Evolutionary conservation across 2,113 vertebrate species (phyloP).

Genomic region (Picathartes gymnocephalus): DNA sequence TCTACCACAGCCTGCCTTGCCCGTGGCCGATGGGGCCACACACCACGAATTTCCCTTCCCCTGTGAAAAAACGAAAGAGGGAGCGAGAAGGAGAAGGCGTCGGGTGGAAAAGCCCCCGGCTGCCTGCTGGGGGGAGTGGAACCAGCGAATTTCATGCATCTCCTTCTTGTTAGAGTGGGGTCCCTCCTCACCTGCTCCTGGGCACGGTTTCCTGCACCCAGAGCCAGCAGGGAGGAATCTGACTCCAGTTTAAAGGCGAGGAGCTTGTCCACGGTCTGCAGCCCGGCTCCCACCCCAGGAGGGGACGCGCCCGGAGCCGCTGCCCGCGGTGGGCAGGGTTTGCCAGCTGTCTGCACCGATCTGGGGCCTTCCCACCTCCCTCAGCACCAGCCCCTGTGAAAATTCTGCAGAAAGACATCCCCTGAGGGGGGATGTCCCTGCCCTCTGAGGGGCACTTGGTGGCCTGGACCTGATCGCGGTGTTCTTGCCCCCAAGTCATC

Average conservation of each 20-base stretch:
- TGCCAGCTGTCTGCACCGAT: neutral
- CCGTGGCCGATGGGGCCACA: neutral
- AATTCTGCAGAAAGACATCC: neutral
- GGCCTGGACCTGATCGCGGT: neutral
- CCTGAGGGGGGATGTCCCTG: neutral
- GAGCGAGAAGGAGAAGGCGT: neutral
- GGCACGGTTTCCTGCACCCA: neutral
- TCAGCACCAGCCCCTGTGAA: neutral
- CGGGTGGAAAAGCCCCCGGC: neutral
- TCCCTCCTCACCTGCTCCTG: slow-evolving; percentile 58
- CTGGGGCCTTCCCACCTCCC: neutral
- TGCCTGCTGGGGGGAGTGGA: slow-evolving; percentile 58
- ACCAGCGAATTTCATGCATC: slow-evolving; percentile 57
- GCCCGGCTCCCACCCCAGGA: neutral
- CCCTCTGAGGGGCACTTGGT: accelerated
- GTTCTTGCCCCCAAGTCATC: neutral
- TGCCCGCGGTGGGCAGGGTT: neutral
- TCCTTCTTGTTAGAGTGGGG: slow-evolving; percentile 27
- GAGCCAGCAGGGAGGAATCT: slow-evolving; percentile 27
- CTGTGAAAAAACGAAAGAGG: neutral
- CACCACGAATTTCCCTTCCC: neutral
- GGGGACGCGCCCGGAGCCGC: neutral
- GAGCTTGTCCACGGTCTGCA: neutral
- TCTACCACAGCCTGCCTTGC: accelerated
- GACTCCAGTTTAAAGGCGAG: slow-evolving; percentile 25